Evolutionary conservation across 2,888 invertebrate genomes (phyloP).

Genomic region (Apamea monoglypha): DNA sequence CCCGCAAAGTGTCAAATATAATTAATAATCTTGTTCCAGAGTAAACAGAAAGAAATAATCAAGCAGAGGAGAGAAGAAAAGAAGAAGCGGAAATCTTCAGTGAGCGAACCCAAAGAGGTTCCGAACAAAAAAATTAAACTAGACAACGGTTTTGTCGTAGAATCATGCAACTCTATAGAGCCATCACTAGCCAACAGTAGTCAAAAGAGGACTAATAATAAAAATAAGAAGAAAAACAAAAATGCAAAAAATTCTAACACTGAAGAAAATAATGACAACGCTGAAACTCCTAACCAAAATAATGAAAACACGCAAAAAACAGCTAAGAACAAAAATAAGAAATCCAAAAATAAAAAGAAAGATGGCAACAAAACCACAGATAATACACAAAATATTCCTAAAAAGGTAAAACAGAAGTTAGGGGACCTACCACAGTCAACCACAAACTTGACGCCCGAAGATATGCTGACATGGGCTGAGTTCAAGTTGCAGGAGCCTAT

Average conservation of each 20-base stretch:
- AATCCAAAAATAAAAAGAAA: constrained; percentile 44
- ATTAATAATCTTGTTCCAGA: constrained; percentile 64
- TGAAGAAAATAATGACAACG: constrained; percentile 35
- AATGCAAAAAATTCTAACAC: constrained; percentile 24
- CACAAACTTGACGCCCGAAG: constrained; percentile 80
- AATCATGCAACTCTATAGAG: constrained; percentile 73
- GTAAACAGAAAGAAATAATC: constrained; percentile 68
- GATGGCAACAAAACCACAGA: constrained; percentile 1
- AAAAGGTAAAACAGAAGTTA: constrained; percentile 76
- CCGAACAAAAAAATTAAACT: constrained; percentile 69
- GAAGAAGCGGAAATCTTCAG: constrained; percentile 62
- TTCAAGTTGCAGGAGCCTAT: constrained; percentile 93
- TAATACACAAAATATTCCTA: constrained; percentile 29
- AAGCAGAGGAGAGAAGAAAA: constrained; percentile 69
- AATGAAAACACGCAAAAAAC: constrained; percentile 26
- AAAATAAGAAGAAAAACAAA: constrained; percentile 54
- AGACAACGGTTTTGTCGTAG: constrained; percentile 84
- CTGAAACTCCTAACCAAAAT: constrained; percentile 1
- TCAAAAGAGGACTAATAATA: constrained; percentile 52
- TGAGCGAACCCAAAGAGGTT: constrained; percentile 56
- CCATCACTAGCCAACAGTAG: constrained; percentile 75
- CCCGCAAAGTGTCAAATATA: neutral
- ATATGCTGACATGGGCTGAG: constrained; percentile 92
- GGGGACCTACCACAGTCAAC: constrained; percentile 74
- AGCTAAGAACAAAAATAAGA: constrained; percentile 43